These are phyloP conservation scores for Sarcophaga rosellei DNA, from an alignment of 2,888 invertebrate species.

Conservation along the genomic window DNA sequence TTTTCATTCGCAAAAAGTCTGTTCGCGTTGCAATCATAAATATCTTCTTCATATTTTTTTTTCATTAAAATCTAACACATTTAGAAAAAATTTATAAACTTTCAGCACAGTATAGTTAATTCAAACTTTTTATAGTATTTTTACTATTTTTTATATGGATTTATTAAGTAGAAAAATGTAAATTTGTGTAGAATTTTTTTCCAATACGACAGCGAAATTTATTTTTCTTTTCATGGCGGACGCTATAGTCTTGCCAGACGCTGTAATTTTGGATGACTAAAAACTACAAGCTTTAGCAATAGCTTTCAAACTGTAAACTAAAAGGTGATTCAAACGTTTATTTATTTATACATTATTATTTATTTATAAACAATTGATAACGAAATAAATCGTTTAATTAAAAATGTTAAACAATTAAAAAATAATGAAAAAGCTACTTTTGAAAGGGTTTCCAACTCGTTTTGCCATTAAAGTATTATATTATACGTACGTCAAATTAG, in stretches of 20 bases:
- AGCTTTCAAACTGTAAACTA: constrained; percentile 3
- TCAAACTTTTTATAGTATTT: constrained; percentile 46
- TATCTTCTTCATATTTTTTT: constrained; percentile 77
- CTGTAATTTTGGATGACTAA: neutral
- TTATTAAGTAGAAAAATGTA: constrained; percentile 46
- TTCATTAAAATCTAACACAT: constrained; percentile 55
- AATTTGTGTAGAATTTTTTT: constrained; percentile 54
- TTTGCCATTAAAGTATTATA: too few species aligned
- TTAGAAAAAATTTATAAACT: constrained; percentile 31
- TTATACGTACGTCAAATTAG: too few species aligned
- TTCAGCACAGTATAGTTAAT: constrained; percentile 35
- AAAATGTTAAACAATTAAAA: too few species aligned
- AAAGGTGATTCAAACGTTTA: neutral
- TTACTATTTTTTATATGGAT: constrained; percentile 43
- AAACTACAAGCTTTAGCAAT: constrained; percentile 1
- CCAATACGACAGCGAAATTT: constrained; percentile 61
- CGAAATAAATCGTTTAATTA: too few species aligned
- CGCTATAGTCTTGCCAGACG: constrained; percentile 57
- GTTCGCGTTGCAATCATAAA: constrained; percentile 71
- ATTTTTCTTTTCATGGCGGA: constrained; percentile 64
- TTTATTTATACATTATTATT: too few species aligned
- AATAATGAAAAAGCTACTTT: too few species aligned
- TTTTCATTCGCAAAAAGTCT: constrained; percentile 74
- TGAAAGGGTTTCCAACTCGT: too few species aligned
- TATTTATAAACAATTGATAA: too few species aligned